Conservation (phyloP, 2,113 vertebrate genomes). For the Coptodon bakossiorum region DNA sequence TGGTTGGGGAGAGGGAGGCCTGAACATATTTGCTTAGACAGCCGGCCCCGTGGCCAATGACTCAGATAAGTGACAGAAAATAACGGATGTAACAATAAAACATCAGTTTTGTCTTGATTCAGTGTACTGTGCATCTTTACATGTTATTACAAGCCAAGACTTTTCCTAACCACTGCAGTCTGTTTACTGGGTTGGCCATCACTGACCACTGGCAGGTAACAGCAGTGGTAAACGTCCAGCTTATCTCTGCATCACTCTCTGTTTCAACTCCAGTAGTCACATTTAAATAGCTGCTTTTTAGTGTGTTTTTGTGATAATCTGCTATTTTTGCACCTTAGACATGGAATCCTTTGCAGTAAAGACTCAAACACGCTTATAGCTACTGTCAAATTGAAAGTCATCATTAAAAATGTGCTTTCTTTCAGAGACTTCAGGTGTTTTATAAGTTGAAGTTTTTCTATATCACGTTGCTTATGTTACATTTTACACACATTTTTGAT, state of each 20-base stretch:
- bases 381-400: fast-evolving
- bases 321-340: not conserved
- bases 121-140: not conserved
- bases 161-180: not conserved
- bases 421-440: not conserved
- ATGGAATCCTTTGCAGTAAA: not conserved
- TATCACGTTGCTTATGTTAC: not conserved
- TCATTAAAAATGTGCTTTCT: not conserved
- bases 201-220: not conserved
- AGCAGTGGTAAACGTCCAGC: not conserved
- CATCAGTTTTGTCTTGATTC: not conserved
- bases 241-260: not conserved
- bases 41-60: not conserved
- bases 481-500: not conserved
- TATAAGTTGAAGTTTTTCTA: not conserved
- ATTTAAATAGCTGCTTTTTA: not conserved
- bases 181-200: not conserved
- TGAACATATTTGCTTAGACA: not conserved
- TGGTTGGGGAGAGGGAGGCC: not conserved
- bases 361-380: not conserved
- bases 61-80: not conserved
- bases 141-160: not conserved
- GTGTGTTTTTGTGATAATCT: not conserved
- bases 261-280: not conserved
- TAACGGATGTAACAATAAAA: not conserved